Evolutionary conservation across 2,113 vertebrate genomes (phyloP).

Genomic region (Poecilia latipinna): DNA sequence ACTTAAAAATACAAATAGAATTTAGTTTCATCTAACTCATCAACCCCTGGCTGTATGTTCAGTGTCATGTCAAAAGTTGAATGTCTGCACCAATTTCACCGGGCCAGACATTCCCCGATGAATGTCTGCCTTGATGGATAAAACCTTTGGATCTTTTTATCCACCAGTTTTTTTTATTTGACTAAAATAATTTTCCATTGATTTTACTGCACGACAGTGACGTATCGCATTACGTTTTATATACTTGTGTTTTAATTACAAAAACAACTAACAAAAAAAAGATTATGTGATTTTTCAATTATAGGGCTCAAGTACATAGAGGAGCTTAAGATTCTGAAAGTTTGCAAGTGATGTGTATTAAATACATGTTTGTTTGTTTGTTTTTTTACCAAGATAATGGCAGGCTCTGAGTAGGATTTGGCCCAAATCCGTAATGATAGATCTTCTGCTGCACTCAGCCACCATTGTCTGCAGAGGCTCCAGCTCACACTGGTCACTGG

Average conservation of each 20-base stretch:
- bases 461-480: conserved; percentile 85
- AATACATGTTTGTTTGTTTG: not conserved
- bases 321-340: conserved; percentile 1
- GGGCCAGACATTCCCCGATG: too few species aligned
- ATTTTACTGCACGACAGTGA: too few species aligned
- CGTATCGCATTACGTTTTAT: too few species aligned
- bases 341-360: conserved; percentile 9
- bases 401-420: conserved; percentile 61
- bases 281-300: conserved; percentile 3
- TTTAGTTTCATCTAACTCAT: not conserved
- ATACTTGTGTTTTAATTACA: conserved; percentile 9
- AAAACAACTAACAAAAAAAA: not conserved
- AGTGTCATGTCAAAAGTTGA: too few species aligned
- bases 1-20: conserved; percentile 13
- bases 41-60: too few species aligned
- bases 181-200: too few species aligned
- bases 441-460: conserved; percentile 86
- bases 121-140: too few species aligned
- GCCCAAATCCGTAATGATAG: conserved; percentile 85
- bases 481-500: conserved; percentile 84
- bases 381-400: conserved; percentile 82
- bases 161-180: too few species aligned
- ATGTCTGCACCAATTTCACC: too few species aligned
- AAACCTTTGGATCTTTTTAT: too few species aligned
- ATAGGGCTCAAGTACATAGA: not conserved